A percentile compares a stretch with the other conserved stretches of the same genome.
Evolutionary conservation across 2,797 vertebrate genomes (phyloP).

Genomic region (Phrynocephalus forsythii): DNA sequence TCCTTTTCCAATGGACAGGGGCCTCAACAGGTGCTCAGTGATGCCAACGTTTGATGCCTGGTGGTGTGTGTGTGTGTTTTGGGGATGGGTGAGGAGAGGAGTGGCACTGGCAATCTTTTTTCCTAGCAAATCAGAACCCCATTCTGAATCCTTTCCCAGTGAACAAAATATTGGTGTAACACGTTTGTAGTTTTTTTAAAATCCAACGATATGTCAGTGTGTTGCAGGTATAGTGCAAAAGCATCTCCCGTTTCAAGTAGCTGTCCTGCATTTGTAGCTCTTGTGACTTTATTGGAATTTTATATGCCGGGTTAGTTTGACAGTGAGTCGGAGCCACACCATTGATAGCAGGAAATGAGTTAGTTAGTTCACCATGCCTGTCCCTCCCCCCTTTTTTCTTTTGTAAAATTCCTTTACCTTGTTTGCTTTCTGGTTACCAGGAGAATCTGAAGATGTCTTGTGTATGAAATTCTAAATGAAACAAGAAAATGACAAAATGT

Average conservation of each 20-base stretch:
- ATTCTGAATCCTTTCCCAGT: not conserved
- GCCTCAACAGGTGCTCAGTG: not conserved
- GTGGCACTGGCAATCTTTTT: not conserved
- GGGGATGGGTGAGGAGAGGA: too few species aligned
- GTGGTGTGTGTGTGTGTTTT: too few species aligned
- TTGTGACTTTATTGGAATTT: conserved; percentile 25
- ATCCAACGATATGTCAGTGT: too few species aligned
- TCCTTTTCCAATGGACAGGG: not conserved
- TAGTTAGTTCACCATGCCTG: conserved; percentile 41
- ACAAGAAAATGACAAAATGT: conserved; percentile 21
- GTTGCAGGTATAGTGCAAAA: not conserved
- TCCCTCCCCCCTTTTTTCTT: not conserved
- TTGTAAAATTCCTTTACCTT: conserved; percentile 67
- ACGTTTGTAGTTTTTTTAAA: conserved; percentile 12
- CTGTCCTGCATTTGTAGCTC: not conserved
- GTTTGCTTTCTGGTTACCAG: conserved; percentile 46
- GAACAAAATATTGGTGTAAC: conserved; percentile 55
- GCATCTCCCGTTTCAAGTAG: not conserved
- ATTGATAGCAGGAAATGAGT: conserved; percentile 55
- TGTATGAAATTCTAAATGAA: conserved; percentile 60
- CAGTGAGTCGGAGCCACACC: conserved; percentile 8
- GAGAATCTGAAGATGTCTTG: conserved; percentile 43
- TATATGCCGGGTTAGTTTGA: not conserved
- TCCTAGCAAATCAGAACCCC: not conserved
- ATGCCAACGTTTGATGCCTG: too few species aligned